Percentiles rank a stretch among this genome's conserved stretches.
phyloP scores from a whole-genome alignment of 2,113 vertebrate species.

The Ascaphus truei region DNA sequence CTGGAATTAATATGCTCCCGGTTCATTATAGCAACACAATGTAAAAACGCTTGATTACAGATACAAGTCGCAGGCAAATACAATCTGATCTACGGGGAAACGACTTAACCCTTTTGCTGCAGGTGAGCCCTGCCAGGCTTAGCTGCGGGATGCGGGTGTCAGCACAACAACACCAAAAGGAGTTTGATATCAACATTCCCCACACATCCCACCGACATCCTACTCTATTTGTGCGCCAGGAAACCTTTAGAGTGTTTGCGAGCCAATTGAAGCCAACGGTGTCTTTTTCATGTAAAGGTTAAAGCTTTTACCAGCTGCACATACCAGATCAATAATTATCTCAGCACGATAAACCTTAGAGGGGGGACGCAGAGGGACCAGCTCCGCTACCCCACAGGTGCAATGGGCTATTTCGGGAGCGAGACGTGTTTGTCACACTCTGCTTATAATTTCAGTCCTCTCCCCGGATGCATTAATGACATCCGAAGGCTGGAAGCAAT shows the following conservation, averaged over 20 bases:
- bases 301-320: conserved; percentile 28
- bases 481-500: conserved; percentile 29
- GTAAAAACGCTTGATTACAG: conserved; percentile 21
- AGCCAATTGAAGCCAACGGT: conserved; percentile 22
- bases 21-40: conserved; percentile 2
- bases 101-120: neutral
- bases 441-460: conserved; percentile 20
- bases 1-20: neutral
- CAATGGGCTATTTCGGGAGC: conserved; percentile 5
- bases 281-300: conserved; percentile 26
- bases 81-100: neutral
- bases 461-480: conserved; percentile 31
- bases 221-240: neutral
- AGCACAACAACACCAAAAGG: neutral
- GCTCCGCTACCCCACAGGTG: conserved; percentile 8
- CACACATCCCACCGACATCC: neutral
- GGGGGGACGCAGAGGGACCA: neutral
- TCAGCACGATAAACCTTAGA: conserved; percentile 10
- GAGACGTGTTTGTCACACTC: conserved; percentile 5
- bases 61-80: conserved; percentile 15
- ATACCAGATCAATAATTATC: neutral
- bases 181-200: neutral
- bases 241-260: conserved; percentile 2
- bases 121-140: neutral
- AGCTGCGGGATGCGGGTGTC: neutral